Evolutionary conservation across 2,113 vertebrate genomes (phyloP).

Genomic region (Brachypodius melanocephalos): DNA sequence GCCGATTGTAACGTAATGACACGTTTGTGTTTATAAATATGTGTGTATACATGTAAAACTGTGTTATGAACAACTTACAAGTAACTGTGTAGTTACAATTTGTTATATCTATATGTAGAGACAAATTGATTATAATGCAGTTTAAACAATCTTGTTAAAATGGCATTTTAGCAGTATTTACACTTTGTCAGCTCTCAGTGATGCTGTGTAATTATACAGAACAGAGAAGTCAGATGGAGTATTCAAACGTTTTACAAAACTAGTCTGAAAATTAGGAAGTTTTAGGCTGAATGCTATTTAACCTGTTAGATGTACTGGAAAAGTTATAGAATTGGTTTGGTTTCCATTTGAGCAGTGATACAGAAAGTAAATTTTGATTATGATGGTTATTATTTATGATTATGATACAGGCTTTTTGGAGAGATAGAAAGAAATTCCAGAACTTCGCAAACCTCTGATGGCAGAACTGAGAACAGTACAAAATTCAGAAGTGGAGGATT

Average conservation of each 20-base stretch:
- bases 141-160: not conserved
- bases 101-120: not conserved
- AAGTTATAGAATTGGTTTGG: not conserved
- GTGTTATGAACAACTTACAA: not conserved
- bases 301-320: not conserved
- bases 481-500: not conserved
- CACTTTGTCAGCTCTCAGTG: not conserved
- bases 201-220: not conserved
- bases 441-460: not conserved
- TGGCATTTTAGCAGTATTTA: not conserved
- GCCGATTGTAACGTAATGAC: not conserved
- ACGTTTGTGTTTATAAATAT: not conserved
- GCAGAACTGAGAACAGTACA: not conserved
- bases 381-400: not conserved
- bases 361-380: not conserved
- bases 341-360: not conserved
- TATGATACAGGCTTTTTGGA: not conserved
- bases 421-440: not conserved
- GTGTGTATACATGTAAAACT: accelerated
- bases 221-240: not conserved
- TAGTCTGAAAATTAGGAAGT: not conserved
- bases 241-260: not conserved
- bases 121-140: not conserved
- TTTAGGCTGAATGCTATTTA: not conserved
- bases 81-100: not conserved